Base-by-base conservation (phyloP, 2,797 vertebrate species). In the Cossypha polioptera region DNA sequence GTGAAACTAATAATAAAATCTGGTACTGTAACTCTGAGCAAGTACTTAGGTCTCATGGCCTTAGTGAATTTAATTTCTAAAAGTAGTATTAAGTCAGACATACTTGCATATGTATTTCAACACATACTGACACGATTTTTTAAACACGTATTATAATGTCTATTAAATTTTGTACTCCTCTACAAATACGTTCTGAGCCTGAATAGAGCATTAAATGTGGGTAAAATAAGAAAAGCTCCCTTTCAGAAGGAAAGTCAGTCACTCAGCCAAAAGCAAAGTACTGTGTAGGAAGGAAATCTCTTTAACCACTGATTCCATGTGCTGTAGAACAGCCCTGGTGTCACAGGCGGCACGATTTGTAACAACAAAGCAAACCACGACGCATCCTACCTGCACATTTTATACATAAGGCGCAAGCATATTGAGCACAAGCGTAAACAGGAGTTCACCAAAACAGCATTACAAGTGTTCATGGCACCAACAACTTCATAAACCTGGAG, bases 321-420 rank as follows among this genome's bases (percentile, higher is more conserved):
- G 58, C 57, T 11, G 7, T 24, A 33, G 26, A 25, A 50, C 7
- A 55, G 69, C 28, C 19, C 31, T 1, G 38, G 11, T 38, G 48
- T 38, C 40, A 66, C 11, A 35, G 68, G 33, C 0, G 0, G 42
- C 26, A 80, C 5, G 4, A 54, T 28, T 29, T 2, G 3, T 15
- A 71, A 31, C 26, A 35, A 17, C 43, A 40, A 13, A 59, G 26
- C 29, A 53, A 87, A 76, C 1, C 2, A 90, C 4, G 6, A 19
- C 4, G 0, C 31, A 45, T 29, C 54, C 48, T 12, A 25, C 19
- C 63, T 15, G 58, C 13, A 29, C 22, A 2, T 66, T 74, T 58
- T 13, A 62, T 24, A 9, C 1, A 2, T 10, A 20, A 54, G 91
- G 58, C 20, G 10, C 92, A 71, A 74, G 47, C 42, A 17, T 10